Evolutionary conservation across 2,888 invertebrate genomes (phyloP), one percentile per base, ranked within the genome.

Genomic region (Platycnemis pennipes): DNA sequence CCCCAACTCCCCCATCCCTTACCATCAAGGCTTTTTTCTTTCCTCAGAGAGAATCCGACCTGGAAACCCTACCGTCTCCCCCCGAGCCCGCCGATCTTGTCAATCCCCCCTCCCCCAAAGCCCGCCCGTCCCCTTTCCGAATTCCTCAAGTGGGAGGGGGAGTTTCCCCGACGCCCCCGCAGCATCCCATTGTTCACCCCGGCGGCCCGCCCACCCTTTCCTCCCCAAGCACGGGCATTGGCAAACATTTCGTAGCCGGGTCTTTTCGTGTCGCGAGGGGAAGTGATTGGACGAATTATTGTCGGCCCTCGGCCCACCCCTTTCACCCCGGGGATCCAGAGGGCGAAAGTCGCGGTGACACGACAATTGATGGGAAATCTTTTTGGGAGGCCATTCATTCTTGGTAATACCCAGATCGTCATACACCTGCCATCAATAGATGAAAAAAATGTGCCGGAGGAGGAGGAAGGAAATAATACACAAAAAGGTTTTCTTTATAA

Each of bases 271-370:
- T 77, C 77, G 13, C 1, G 31, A 7, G 11, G 77, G 77, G 77
- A 77, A 37, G 77, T 77, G 77, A 77, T 77, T 77, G 77, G 77
- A 77, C 37, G 77, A 77, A 77, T 77, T 77, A 77, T 77, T 37
- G 77, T 16, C 77, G 3, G 22, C 77, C 37, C 77, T 11, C 4
- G 2, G 1, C 77, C 63, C 63, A 22, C 5, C 63, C 26, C 1
- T n/a, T 8, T n/a, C 26, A 63, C 22, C 63, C 63, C 26, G 77
- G 77, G 31, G 37, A 37, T 63, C n/a, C 22, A 37, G 77, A 37
- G 37, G 37, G 77, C 77, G 77, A 13, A 77, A 11, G 77, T 37
- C 37, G 7, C 31, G 77, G 37, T 16, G 26, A 13, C 77, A 37
- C 37, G 37, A 77, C 31, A n/a, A 77, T 37, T 77, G 37, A 37